A percentile compares a stretch with the other conserved stretches of the same genome.
Conservation (phyloP, 1,140 invertebrate genomes). For the Daktulosphaira vitifoliae region DNA sequence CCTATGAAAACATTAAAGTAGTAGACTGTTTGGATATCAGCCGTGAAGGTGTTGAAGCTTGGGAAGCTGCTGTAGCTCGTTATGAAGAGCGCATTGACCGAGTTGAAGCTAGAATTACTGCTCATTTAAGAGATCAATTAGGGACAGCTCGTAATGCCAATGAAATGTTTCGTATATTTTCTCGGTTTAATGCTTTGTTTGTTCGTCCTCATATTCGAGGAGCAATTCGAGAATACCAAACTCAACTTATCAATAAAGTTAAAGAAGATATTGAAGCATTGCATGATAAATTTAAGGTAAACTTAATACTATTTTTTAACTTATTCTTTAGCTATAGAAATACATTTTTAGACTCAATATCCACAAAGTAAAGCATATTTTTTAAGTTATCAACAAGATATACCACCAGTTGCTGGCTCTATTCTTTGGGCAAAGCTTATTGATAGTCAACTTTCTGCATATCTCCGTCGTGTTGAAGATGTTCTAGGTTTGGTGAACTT, state of each 20-base stretch:
- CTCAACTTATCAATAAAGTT: slow-evolving; percentile 95
- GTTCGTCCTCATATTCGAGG: slow-evolving; percentile 96
- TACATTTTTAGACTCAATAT: slow-evolving; percentile 40
- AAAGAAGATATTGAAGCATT: slow-evolving; percentile 97
- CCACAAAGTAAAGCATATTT: slow-evolving; percentile 72
- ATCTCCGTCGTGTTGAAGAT: slow-evolving; percentile 92
- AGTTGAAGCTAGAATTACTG: slow-evolving; percentile 91
- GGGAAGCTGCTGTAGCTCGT: slow-evolving; percentile 89
- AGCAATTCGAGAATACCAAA: slow-evolving; percentile 98
- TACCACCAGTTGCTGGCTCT: slow-evolving; percentile 92
- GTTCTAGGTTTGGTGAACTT: slow-evolving; percentile 72
- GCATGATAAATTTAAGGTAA: slow-evolving; percentile 95
- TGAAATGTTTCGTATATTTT: slow-evolving; percentile 97
- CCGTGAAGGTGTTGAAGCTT: slow-evolving; percentile 91
- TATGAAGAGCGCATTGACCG: slow-evolving; percentile 91
- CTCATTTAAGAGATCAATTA: slow-evolving; percentile 89
- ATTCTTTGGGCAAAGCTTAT: slow-evolving; percentile 99
- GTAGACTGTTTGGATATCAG: slow-evolving; percentile 96
- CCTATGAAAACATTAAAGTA: slow-evolving; percentile 98
- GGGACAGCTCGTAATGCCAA: slow-evolving; percentile 98
- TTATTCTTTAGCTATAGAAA: no score
- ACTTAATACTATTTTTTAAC: no score
- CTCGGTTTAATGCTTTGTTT: slow-evolving; percentile 95
- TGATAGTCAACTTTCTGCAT: slow-evolving; percentile 93
- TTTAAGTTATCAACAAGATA: slow-evolving; percentile 82